These are phyloP conservation scores for Panurus biarmicus DNA, from an alignment of 2,113 vertebrate genomes.

Conservation along the genomic window DNA sequence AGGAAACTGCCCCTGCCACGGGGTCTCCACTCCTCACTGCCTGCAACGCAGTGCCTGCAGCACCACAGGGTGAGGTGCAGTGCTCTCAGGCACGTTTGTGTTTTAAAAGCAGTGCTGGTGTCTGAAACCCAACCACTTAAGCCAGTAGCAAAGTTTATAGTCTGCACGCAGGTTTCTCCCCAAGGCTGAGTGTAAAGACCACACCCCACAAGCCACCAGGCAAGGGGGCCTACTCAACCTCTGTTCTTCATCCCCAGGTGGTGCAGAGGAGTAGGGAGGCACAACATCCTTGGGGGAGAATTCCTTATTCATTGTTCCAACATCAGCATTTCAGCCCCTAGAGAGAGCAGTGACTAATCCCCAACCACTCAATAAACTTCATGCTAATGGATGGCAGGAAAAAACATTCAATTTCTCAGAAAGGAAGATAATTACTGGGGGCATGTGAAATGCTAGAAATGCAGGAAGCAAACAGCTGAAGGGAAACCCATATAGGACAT, in stretches of 20 bases:
- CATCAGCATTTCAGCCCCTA: neutral
- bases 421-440: neutral
- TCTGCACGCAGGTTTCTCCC: neutral
- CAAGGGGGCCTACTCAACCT: neutral
- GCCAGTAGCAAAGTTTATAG: neutral
- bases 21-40: neutral
- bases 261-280: neutral
- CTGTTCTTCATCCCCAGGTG: neutral
- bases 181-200: neutral
- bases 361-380: neutral
- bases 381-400: neutral
- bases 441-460: neutral
- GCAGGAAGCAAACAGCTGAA: neutral
- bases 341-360: neutral
- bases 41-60: rapidly evolving
- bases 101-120: neutral
- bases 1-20: neutral
- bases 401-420: neutral
- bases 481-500: neutral
- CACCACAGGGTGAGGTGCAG: neutral
- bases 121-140: neutral
- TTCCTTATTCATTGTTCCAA: neutral
- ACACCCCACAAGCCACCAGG: neutral
- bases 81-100: rapidly evolving
- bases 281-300: neutral